phyloP scores from a whole-genome alignment of 2,888 invertebrate species.

The Anoncus sp. region DNA sequence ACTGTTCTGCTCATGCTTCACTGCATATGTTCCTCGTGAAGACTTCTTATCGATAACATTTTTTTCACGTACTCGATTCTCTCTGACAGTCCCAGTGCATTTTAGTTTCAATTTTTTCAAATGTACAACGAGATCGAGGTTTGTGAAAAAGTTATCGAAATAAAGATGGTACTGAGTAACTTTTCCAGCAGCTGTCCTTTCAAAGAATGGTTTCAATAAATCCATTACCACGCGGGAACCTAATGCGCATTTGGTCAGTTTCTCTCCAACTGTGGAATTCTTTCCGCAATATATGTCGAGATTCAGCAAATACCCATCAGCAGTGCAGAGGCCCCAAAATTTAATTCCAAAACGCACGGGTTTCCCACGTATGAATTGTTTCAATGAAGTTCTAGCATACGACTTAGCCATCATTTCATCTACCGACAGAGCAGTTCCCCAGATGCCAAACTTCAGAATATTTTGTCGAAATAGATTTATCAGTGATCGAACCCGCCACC shows the following conservation, averaged over 20 bases:
- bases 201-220: conserved; percentile 40
- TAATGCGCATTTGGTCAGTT: conserved; percentile 29
- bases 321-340: conserved; percentile 50
- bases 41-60: conserved; percentile 60
- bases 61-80: conserved; percentile 58
- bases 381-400: conserved; percentile 37
- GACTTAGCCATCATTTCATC: conserved; percentile 51
- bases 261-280: too few species aligned
- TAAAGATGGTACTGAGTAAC: conserved; percentile 59
- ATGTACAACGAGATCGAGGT: conserved; percentile 59
- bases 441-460: conserved; percentile 42
- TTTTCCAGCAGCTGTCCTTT: conserved; percentile 24
- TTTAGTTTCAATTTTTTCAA: conserved; percentile 58
- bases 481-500: conserved; percentile 46
- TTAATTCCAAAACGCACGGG: conserved; percentile 43
- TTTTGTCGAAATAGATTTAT: conserved; percentile 46
- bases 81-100: conserved; percentile 59
- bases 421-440: conserved; percentile 36
- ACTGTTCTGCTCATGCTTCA: conserved; percentile 62
- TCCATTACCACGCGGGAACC: conserved; percentile 39
- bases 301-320: conserved; percentile 41
- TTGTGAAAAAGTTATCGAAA: conserved; percentile 62
- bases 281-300: conserved; percentile 33
- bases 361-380: conserved; percentile 50
- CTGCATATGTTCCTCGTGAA: conserved; percentile 55